These are phyloP conservation scores for Thalassoma bifasciatum DNA, from an alignment of 2,113 vertebrate species.

Conservation along the genomic window DNA sequence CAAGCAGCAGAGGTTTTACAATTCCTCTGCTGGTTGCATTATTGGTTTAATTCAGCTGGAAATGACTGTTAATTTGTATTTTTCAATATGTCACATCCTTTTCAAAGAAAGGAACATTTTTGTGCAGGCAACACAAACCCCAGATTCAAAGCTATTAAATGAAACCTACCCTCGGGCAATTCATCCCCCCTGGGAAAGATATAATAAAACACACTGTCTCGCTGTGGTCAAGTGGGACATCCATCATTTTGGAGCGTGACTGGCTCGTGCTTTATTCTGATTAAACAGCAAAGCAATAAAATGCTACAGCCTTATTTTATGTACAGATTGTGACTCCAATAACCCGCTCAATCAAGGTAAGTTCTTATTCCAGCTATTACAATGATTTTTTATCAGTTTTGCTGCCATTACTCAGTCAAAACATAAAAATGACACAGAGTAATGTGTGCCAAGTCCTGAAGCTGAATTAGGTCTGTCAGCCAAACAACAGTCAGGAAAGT, in stretches of 20 bases:
- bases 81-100: neutral
- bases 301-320: constrained; percentile 32
- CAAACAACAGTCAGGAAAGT: neutral
- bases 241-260: constrained; percentile 49
- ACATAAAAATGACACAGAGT: constrained; percentile 3
- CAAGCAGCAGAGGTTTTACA: neutral
- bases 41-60: constrained; percentile 21
- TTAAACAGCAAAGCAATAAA: constrained; percentile 59
- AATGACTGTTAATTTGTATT: constrained; percentile 12
- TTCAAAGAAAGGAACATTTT: constrained; percentile 4
- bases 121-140: neutral
- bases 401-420: constrained; percentile 25
- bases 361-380: constrained; percentile 35
- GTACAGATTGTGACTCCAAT: constrained; percentile 35
- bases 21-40: neutral
- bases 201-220: constrained; percentile 58
- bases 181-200: constrained; percentile 31
- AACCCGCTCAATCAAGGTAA: constrained; percentile 31
- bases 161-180: constrained; percentile 40
- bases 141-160: constrained; percentile 29
- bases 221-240: constrained; percentile 58
- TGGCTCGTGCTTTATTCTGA: constrained; percentile 54
- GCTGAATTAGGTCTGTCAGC: neutral
- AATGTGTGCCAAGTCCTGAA: constrained; percentile 7
- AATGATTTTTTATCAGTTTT: constrained; percentile 21